Evolutionary conservation across 2,888 invertebrate genomes (phyloP).

Genomic region (Cryptocephalus moraei): DNA sequence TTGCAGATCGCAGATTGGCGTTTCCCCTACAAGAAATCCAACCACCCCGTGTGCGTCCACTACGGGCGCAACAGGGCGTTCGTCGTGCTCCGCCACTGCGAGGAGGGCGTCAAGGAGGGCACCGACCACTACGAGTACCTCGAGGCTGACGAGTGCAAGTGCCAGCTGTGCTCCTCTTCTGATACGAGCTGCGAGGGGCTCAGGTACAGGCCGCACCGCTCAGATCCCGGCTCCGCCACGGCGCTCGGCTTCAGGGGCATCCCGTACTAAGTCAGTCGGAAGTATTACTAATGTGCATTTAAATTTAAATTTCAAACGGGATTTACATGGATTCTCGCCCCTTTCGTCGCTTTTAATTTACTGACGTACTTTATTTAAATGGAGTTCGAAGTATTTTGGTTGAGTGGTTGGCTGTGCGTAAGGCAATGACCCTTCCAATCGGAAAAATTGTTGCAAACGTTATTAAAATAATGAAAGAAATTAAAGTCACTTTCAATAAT

Average conservation of each 20-base stretch:
- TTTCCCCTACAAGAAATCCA: constrained; percentile 77
- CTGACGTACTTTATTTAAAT: no score
- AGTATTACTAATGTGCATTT: no score
- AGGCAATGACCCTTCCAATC: no score
- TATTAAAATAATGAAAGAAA: no score
- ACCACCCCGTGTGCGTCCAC: constrained; percentile 80
- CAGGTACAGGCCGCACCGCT: constrained; percentile 34
- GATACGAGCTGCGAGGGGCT: constrained; percentile 63
- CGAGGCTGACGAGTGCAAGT: constrained; percentile 69
- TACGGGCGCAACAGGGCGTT: constrained; percentile 55
- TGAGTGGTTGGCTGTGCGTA: no score
- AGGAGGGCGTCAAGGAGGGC: constrained; percentile 58
- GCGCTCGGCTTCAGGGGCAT: background rate
- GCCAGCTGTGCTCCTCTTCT: constrained; percentile 56
- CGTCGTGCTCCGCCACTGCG: constrained; percentile 61
- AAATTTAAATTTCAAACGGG: no score
- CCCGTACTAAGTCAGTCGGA: no score
- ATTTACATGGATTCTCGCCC: no score
- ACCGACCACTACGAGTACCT: constrained; percentile 62
- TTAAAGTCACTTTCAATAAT: no score
- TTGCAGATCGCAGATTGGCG: constrained; percentile 73
- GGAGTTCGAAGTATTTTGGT: no score
- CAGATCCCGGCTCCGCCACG: background rate
- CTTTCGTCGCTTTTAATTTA: no score
- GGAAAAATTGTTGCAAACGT: no score